A percentile compares a stretch with the other conserved stretches of the same genome.
Conservation (phyloP, 2,888 invertebrate genomes). For the Clitarchus hookeri region DNA sequence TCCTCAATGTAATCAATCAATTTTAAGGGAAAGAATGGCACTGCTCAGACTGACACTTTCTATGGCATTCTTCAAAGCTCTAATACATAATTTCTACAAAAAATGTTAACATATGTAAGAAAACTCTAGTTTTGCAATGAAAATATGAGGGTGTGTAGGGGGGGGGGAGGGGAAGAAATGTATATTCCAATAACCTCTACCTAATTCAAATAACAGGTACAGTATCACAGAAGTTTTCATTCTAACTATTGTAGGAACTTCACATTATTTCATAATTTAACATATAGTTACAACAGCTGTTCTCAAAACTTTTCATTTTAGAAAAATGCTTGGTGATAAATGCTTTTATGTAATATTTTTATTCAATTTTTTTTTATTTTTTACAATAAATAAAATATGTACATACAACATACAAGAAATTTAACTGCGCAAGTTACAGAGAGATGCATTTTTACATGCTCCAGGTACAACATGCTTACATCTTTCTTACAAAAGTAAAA, state of each 20-base stretch:
- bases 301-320: neutral
- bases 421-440: neutral
- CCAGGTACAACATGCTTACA: neutral
- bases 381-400: neutral
- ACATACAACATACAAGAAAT: neutral
- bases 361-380: neutral
- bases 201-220: neutral
- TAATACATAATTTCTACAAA: neutral
- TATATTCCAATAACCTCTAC: neutral
- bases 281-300: neutral
- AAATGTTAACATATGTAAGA: neutral
- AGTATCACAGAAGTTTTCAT: conserved; percentile 9
- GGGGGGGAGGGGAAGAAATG: neutral
- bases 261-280: neutral
- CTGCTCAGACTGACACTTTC: neutral
- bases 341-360: neutral
- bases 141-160: too few relatives aligned
- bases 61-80: neutral
- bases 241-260: conserved; percentile 10
- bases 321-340: neutral
- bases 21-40: neutral
- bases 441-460: neutral
- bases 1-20: too few relatives aligned
- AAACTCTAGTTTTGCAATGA: neutral
- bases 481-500: conserved; percentile 3